Evolutionary conservation across 2,113 vertebrate species (phyloP).

Genomic region (Carassius carassius): DNA sequence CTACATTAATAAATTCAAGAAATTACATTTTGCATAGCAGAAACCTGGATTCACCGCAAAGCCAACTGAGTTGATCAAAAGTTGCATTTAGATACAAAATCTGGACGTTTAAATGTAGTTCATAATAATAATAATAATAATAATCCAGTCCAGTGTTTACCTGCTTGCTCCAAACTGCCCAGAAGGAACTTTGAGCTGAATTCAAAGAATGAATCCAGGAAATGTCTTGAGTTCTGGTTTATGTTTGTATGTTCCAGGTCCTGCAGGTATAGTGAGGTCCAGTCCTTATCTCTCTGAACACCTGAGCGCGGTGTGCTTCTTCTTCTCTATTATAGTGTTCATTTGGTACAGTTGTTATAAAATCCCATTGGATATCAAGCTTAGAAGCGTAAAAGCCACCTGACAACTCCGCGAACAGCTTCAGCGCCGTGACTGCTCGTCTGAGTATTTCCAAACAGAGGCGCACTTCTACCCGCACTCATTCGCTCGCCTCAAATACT

Average conservation of each 20-base stretch:
- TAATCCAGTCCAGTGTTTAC: background rate
- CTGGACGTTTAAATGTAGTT: background rate
- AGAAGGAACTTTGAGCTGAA: slow-evolving; percentile 17
- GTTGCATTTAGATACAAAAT: background rate
- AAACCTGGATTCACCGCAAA: background rate
- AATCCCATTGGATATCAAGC: slow-evolving; percentile 51
- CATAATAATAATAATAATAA: too few species aligned
- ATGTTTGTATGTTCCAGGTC: slow-evolving; percentile 55
- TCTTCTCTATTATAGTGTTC: slow-evolving; percentile 54
- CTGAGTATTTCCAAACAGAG: slow-evolving; percentile 4
- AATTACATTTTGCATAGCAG: background rate
- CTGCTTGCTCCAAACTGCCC: slow-evolving; percentile 12
- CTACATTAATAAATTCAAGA: background rate
- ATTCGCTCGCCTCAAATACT: slow-evolving; percentile 58
- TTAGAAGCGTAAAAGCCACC: slow-evolving; percentile 6
- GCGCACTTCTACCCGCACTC: background rate
- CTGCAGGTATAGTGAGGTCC: slow-evolving; percentile 22
- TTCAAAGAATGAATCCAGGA: slow-evolving; percentile 18
- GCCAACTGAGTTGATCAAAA: background rate
- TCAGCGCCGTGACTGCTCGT: background rate
- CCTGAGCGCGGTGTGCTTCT: slow-evolving; percentile 61
- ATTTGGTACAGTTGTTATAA: slow-evolving; percentile 45
- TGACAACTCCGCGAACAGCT: slow-evolving; percentile 16
- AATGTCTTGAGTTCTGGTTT: background rate
- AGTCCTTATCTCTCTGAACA: slow-evolving; percentile 61